Evolutionary conservation across 2,888 invertebrate species (phyloP), one percentile per base, ranked within the genome.

Genomic region (Callinectes sapidus): DNA sequence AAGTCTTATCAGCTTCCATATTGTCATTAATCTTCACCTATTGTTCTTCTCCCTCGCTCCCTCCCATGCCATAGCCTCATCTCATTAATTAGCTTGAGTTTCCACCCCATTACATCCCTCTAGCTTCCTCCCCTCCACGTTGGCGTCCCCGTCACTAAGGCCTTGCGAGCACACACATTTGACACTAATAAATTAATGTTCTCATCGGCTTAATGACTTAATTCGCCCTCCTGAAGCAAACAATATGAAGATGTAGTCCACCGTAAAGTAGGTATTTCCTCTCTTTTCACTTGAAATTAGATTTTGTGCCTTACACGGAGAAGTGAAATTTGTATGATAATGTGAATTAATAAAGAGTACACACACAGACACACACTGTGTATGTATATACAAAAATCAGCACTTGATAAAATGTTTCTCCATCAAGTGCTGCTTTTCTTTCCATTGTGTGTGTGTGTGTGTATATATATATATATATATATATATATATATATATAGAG

Each of bases 141-240:
- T 6, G 35, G 81, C 81, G 32, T 35, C 81, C 81, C 35, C 81
- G 3, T 81, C 32, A 35, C 81, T 81, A 81, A 32, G 81, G 81
- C 81, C 35, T 81, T 32, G 81, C 81, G 32, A 35, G 0, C 81
- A 81, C 81, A 81, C 81, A 81, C 81, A 35, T 81, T 35, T 81
- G 81, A 81, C 81, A 81, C 32, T 81, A 81, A 81, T 81, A 81
- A 81, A 81, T 81, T 81, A 81, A 81, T 81, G 81, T 81, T 81
- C 81, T 81, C 81, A 35, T 81, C 35, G 35, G 81, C 81, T 81
- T 81, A 81, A 81, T 81, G 81, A 81, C 81, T 81, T 81, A 81
- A 81, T 81, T 81, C 81, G 14, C 81, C 81, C 35, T 81, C 35
- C 35, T 18, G 32, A 32, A 81, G 81, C 81, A 35, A 81, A 81